phyloP scores from a whole-genome alignment of 2,888 invertebrate genomes.

The Eurois occulta region DNA sequence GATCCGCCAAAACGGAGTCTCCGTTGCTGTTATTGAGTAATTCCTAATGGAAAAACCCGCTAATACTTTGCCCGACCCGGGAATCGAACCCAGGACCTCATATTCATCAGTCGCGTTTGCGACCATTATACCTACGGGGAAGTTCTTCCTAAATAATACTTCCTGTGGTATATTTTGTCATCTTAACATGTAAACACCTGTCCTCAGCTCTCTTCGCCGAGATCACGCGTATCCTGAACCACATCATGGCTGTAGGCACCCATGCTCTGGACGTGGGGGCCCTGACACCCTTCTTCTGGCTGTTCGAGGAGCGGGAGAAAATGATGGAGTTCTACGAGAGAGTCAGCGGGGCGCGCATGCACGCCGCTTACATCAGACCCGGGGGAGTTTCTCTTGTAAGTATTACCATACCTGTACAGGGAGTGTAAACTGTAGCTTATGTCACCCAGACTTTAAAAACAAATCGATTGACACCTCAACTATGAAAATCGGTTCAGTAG shows the following conservation, averaged over 20 bases:
- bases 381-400: conserved; percentile 97
- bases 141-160: too few species aligned
- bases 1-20: too few species aligned
- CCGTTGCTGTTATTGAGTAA: too few species aligned
- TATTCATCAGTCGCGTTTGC: too few species aligned
- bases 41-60: too few species aligned
- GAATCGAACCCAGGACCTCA: too few species aligned
- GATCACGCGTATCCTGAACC: conserved; percentile 98
- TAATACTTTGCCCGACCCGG: too few species aligned
- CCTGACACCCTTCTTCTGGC: conserved; percentile 99
- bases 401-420: conserved; percentile 12
- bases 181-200: neutral
- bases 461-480: too few species aligned
- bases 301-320: conserved; percentile 99
- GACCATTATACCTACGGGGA: too few species aligned
- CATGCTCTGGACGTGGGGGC: conserved; percentile 99
- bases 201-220: conserved; percentile 96
- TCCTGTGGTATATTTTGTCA: neutral
- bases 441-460: too few species aligned
- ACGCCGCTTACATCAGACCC: conserved; percentile 99
- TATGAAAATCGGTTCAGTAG: too few species aligned
- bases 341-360: conserved; percentile 99
- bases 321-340: conserved; percentile 99
- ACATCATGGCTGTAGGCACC: conserved; percentile 99
- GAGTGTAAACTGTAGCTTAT: too few species aligned